Percentiles rank a stretch among this genome's conserved stretches.
These are phyloP conservation scores for Philaenus spumarius DNA, from an alignment of 1,140 invertebrate species.

Conservation along the genomic window DNA sequence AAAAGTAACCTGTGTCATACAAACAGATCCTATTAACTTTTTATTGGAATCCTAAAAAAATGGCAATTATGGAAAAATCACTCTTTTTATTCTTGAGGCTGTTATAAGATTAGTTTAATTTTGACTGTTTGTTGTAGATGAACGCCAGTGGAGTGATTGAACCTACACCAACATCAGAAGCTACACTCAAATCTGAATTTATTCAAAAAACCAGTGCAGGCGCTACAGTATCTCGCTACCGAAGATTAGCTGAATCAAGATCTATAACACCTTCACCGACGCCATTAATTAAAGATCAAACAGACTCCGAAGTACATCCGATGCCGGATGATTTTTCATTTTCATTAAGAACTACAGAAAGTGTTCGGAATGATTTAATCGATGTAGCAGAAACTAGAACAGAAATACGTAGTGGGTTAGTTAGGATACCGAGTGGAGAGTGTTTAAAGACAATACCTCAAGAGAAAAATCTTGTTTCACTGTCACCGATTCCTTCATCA, in stretches of 20 bases:
- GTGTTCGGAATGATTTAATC: too few relatives aligned
- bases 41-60: too few relatives aligned
- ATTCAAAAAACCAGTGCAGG: not conserved
- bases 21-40: too few relatives aligned
- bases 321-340: not conserved
- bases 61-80: too few relatives aligned
- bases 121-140: slow-evolving; percentile 50
- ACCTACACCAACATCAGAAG: slow-evolving; percentile 14
- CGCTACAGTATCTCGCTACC: slow-evolving; percentile 39
- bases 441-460: not conserved
- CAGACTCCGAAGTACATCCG: slow-evolving; percentile 20
- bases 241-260: slow-evolving; percentile 59
- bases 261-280: slow-evolving; percentile 67
- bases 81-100: too few relatives aligned
- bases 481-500: slow-evolving; percentile 39
- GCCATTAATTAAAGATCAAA: slow-evolving; percentile 33
- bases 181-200: slow-evolving; percentile 2
- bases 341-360: too few relatives aligned
- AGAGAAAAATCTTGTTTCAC: slow-evolving; percentile 11
- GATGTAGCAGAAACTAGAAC: slow-evolving; percentile 1
- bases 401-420: not conserved
- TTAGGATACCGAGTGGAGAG: slow-evolving; percentile 4
- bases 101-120: too few relatives aligned
- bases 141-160: slow-evolving; percentile 70
- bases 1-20: too few relatives aligned